Percentiles rank a stretch among this genome's conserved stretches.
phyloP scores from a whole-genome alignment of 2,113 vertebrate species.

The Probosciger aterrimus region DNA sequence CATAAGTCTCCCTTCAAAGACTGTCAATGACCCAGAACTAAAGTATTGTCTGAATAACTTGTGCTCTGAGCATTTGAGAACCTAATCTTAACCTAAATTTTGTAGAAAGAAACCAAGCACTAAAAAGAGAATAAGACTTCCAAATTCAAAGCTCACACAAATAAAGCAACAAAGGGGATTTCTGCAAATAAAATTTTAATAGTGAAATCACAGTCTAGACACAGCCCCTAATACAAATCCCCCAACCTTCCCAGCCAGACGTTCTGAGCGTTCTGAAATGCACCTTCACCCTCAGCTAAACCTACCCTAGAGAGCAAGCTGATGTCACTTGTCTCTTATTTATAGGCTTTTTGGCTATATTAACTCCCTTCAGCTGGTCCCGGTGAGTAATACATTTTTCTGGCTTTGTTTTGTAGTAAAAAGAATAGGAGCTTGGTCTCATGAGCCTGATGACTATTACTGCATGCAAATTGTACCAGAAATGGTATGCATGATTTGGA shows the following conservation, averaged over 20 bases:
- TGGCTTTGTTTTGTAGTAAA: not conserved
- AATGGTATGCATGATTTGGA: fast-evolving
- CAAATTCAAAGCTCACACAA: not conserved
- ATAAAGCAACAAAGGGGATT: not conserved
- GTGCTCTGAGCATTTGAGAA: not conserved
- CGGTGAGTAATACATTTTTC: not conserved
- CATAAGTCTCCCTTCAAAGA: constrained; percentile 44
- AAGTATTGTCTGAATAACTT: constrained; percentile 30
- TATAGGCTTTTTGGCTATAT: not conserved
- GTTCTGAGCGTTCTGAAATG: not conserved
- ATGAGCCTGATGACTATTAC: fast-evolving
- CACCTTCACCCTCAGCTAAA: not conserved
- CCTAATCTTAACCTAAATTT: not conserved
- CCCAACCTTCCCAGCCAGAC: not conserved
- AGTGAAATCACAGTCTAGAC: not conserved
- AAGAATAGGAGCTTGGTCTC: not conserved
- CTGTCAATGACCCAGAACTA: constrained; percentile 10
- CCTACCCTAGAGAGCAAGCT: not conserved
- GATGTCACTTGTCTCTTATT: not conserved
- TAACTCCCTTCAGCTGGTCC: not conserved
- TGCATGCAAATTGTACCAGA: not conserved
- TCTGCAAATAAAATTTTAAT: not conserved
- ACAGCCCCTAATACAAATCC: not conserved
- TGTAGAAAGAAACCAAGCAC: not conserved
- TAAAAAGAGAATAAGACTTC: not conserved